These are phyloP conservation scores for Drosophila nigromelanica DNA, from an alignment of 1,140 invertebrate genomes.

Conservation along the genomic window DNA sequence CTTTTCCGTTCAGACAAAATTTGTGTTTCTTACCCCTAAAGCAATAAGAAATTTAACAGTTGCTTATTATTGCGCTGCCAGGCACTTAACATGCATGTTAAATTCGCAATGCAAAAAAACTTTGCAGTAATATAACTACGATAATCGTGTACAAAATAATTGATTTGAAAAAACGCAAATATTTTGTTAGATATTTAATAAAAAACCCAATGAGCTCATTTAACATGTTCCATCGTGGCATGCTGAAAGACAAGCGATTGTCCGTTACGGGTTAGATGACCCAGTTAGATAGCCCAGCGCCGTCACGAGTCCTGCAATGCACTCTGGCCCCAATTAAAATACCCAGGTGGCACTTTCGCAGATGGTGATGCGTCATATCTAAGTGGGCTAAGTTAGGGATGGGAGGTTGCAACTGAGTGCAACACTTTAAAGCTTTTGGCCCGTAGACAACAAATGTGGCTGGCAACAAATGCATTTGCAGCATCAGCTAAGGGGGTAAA, in stretches of 20 bases:
- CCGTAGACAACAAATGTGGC: slow-evolving; percentile 24
- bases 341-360: slow-evolving; percentile 49
- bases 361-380: slow-evolving; percentile 33
- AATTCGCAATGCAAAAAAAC: background rate
- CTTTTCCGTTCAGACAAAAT: too few species aligned
- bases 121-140: background rate
- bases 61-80: background rate
- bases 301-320: slow-evolving; percentile 52
- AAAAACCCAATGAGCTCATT: slow-evolving; percentile 4
- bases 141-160: background rate
- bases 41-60: background rate
- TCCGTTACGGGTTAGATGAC: slow-evolving; percentile 40
- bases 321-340: slow-evolving; percentile 52
- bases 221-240: background rate
- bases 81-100: slow-evolving; percentile 3
- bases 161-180: background rate
- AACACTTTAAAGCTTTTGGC: slow-evolving; percentile 12
- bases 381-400: too few species aligned
- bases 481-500: slow-evolving; percentile 33
- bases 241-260: background rate
- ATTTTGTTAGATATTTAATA: background rate
- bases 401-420: slow-evolving; percentile 1
- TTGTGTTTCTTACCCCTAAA: background rate
- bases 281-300: slow-evolving; percentile 53
- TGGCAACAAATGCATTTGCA: slow-evolving; percentile 55